Conservation (phyloP, 2,113 vertebrate species). For the Pedetes capensis region DNA sequence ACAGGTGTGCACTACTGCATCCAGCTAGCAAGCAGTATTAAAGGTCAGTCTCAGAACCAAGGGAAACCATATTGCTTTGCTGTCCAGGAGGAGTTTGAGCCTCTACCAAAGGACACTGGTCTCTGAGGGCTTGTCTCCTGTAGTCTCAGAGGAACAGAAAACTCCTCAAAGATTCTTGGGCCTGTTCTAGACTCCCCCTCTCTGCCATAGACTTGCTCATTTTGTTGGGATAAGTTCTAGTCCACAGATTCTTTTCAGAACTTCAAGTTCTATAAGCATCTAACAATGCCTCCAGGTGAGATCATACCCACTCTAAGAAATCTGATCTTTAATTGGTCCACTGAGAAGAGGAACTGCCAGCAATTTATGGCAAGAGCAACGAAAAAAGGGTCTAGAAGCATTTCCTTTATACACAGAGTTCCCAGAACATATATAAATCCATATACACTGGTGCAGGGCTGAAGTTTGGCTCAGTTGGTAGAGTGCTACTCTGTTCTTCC, state of each 20-base stretch:
- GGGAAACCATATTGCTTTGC: background rate
- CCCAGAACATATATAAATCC: background rate
- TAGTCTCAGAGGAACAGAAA: background rate
- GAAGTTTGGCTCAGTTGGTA: too few species aligned
- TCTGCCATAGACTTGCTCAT: background rate
- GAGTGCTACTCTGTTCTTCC: too few species aligned
- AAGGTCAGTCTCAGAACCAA: background rate
- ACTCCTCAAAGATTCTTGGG: background rate
- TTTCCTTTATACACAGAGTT: background rate
- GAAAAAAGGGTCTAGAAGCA: background rate
- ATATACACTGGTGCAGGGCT: too few species aligned
- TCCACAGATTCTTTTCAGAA: background rate
- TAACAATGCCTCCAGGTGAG: background rate
- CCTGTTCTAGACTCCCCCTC: background rate
- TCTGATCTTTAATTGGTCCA: background rate
- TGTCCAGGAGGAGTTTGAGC: background rate
- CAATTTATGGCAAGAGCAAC: background rate
- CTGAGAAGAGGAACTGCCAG: background rate
- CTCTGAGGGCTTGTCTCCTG: background rate
- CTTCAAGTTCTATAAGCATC: background rate
- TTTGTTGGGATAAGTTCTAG: background rate
- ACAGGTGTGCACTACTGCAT: too few species aligned
- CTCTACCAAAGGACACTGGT: background rate
- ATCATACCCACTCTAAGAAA: background rate
- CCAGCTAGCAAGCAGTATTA: slow-evolving; percentile 7